phyloP scores from a whole-genome alignment of 2,113 vertebrate species.

The Pygoscelis adeliae region DNA sequence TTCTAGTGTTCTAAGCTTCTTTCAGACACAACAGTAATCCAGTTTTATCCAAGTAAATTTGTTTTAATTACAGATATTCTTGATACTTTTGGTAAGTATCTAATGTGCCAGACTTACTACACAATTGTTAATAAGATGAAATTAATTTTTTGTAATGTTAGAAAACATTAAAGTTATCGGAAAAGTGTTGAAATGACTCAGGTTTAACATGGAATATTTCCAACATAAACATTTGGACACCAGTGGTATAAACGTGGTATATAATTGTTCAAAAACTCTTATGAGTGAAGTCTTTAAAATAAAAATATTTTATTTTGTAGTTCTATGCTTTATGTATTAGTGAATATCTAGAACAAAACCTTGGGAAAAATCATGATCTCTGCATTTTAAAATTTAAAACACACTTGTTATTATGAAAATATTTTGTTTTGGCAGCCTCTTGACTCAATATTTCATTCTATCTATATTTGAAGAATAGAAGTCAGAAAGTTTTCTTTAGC shows the following conservation, averaged over 20 bases:
- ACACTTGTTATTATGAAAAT: neutral
- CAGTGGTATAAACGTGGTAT: neutral
- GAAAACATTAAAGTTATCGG: neutral
- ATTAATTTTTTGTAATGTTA: neutral
- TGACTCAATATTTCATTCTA: neutral
- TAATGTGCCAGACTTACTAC: neutral
- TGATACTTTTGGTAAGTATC: conserved; percentile 92
- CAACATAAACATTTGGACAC: neutral
- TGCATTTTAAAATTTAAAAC: neutral
- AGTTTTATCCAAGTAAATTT: conserved; percentile 99
- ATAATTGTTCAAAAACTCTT: neutral
- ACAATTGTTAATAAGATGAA: neutral
- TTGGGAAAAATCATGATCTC: neutral
- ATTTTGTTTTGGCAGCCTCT: neutral
- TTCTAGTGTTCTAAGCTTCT: conserved; percentile 95
- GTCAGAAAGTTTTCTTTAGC: neutral
- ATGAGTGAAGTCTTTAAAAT: neutral
- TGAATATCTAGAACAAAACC: neutral
- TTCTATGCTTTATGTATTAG: neutral
- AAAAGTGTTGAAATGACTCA: neutral
- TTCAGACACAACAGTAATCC: conserved; percentile 95
- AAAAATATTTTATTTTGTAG: neutral
- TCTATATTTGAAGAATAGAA: neutral
- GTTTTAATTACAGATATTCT: conserved; percentile 98
- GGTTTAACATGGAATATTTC: neutral